These are phyloP conservation scores for Aphaenogaster ashmeadi DNA, from an alignment of 1,140 invertebrate species.

Conservation along the genomic window DNA sequence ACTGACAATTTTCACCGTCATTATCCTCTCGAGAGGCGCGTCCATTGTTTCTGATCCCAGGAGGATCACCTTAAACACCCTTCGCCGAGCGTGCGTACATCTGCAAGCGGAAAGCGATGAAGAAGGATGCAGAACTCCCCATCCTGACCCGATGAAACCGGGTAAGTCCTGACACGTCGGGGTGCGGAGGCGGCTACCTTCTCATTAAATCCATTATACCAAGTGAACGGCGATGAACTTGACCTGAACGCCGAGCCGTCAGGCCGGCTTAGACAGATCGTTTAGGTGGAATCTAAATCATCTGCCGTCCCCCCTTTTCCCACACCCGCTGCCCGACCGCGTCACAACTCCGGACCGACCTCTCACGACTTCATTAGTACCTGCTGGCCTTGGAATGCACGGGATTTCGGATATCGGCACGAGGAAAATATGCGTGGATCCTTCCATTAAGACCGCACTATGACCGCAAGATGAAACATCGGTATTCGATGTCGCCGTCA, in stretches of 20 bases:
- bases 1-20: slow-evolving; percentile 80
- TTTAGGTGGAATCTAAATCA: slow-evolving; percentile 82
- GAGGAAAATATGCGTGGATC: slow-evolving; percentile 34
- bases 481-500: background rate
- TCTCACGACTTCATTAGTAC: slow-evolving; percentile 81
- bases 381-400: slow-evolving; percentile 77
- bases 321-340: slow-evolving; percentile 53
- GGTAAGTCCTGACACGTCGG: slow-evolving; percentile 31
- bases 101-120: slow-evolving; percentile 22
- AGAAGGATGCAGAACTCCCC: slow-evolving; percentile 10
- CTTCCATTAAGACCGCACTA: slow-evolving; percentile 22
- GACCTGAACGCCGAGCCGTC: slow-evolving; percentile 68
- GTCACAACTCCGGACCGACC: slow-evolving; percentile 62
- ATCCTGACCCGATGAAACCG: slow-evolving; percentile 23
- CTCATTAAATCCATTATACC: slow-evolving; percentile 80
- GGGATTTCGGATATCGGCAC: slow-evolving; percentile 50
- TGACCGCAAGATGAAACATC: background rate
- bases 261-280: slow-evolving; percentile 78
- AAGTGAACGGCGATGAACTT: slow-evolving; percentile 77
- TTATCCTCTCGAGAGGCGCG: slow-evolving; percentile 73
- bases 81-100: slow-evolving; percentile 32
- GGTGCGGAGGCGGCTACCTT: slow-evolving; percentile 69
- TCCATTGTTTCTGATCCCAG: slow-evolving; percentile 76
- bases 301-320: slow-evolving; percentile 51
- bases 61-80: slow-evolving; percentile 63